Evolutionary conservation across 1,140 invertebrate genomes (phyloP).

Genomic region (Drosophila santomea): DNA sequence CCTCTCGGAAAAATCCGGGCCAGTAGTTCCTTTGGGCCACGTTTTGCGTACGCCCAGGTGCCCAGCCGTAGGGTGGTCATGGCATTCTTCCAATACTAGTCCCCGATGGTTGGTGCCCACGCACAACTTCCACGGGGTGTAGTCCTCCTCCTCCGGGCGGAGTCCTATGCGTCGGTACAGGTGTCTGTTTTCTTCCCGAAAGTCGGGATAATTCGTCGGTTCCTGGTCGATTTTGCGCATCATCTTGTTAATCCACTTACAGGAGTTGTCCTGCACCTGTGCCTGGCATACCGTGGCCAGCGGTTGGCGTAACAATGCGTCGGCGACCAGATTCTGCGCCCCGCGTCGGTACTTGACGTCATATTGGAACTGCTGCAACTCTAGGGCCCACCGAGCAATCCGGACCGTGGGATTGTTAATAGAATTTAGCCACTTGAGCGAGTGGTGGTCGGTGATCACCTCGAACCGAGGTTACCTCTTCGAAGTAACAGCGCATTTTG

Average conservation of each 20-base stretch:
- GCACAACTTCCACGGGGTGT: background rate
- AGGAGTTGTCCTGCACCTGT: background rate
- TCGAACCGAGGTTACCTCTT: background rate
- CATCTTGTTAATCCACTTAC: background rate
- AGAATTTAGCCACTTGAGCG: background rate
- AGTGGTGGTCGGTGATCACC: background rate
- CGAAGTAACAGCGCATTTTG: background rate
- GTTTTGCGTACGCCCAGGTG: too few species aligned
- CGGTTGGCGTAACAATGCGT: background rate
- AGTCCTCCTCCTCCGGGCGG: background rate
- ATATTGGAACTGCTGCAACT: too few species aligned
- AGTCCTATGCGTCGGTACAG: background rate
- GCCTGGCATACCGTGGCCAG: too few species aligned
- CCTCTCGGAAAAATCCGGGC: too few species aligned
- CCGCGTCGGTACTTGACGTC: too few species aligned
- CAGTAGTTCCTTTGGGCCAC: too few species aligned
- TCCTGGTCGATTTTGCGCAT: background rate
- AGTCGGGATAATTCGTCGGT: background rate
- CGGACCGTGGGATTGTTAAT: too few species aligned
- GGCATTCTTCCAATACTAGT: background rate
- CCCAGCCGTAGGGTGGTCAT: too few species aligned
- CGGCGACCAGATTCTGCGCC: too few species aligned
- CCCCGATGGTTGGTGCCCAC: background rate
- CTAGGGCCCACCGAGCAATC: too few species aligned
- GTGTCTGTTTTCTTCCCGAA: background rate